Conservation (phyloP, 92 coral and sea anemone genomes). For the Epizoanthus ramosus region DNA sequence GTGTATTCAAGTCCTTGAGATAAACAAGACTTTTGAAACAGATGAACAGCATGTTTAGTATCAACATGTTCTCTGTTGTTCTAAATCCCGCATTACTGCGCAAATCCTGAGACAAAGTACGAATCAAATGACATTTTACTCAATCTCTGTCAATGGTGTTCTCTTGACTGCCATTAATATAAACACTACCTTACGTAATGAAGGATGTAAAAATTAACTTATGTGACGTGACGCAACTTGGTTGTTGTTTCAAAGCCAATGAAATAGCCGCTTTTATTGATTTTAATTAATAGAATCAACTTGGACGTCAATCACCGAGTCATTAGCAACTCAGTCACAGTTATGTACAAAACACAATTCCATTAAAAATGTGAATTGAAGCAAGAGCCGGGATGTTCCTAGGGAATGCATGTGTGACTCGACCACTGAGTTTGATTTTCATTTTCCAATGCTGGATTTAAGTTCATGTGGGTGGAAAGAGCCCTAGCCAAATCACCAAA, state of each 20-base stretch:
- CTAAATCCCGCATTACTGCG: background rate
- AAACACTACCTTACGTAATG: slow-evolving; percentile 34
- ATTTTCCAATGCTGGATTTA: background rate
- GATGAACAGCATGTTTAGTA: background rate
- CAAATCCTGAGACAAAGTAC: background rate
- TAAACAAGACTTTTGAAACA: slow-evolving; percentile 3
- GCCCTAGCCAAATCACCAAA: slow-evolving; percentile 23
- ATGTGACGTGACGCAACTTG: slow-evolving; percentile 69
- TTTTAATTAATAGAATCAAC: slow-evolving; percentile 89
- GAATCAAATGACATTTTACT: slow-evolving; percentile 5
- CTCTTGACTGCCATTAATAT: slow-evolving; percentile 4
- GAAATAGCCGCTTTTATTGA: slow-evolving; percentile 58
- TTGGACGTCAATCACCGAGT: slow-evolving; percentile 88
- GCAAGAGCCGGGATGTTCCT: slow-evolving; percentile 55
- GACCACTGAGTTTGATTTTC: background rate
- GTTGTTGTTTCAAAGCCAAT: slow-evolving; percentile 72
- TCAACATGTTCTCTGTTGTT: background rate
- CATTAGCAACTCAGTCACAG: slow-evolving; percentile 93
- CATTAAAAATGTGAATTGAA: slow-evolving; percentile 68
- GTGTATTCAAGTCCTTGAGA: slow-evolving; percentile 7
- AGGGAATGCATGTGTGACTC: slow-evolving; percentile 28
- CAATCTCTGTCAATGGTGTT: slow-evolving; percentile 12
- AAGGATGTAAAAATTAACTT: slow-evolving; percentile 38
- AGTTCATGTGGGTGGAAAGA: slow-evolving; percentile 11
- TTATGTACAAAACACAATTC: slow-evolving; percentile 77